Base-by-base conservation (phyloP, 2,888 invertebrate species). In the Pachycephus smyrnensis region DNA sequence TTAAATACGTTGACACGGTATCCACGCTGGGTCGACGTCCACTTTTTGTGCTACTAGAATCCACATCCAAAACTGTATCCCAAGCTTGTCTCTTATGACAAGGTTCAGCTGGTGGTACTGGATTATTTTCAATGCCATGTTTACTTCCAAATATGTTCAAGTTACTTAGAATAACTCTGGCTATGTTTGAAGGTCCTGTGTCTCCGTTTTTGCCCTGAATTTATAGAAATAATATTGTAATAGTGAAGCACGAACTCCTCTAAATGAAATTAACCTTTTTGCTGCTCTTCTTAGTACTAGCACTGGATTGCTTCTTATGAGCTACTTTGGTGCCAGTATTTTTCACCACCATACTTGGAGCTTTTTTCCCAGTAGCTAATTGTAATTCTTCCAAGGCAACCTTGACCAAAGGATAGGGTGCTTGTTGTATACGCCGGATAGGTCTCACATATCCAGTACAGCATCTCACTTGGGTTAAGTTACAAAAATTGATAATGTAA, bases 1-100 rank as follows among this genome's bases (percentile, higher is more conserved):
- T 97, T 86, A 97, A 94, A 93, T 97, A 97, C 0, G 97, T 97
- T 79, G 97, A 97, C 40, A 97, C 96, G 15, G 97, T 97, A 91
- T 97, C 97, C 71, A 97, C 95, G 90, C 97, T 97, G 79, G 97
- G 97, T 32, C 97, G 92, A 23, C 97, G 93, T 73, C 95, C 95
- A 76, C 96, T 96, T 86, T 96, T 95, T 75, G 95, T 95, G 89
- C 96, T 96, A 87, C 95, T 95, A 79, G 95, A 94, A 89, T 95
- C 95, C 0, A 93, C 93, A 90, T 95, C 95, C 69, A 95, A 92
- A 55, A 93, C 92, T 30, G 91, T 88, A 82, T 92, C 92, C 83
- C 89, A 91, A 11, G 86, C 88, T 79, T 90, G 90, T 68, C 88
- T 86, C 80, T 90, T 91, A 68, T 88, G 88, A 36, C 83, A 82